Conservation (phyloP, 2,888 invertebrate genomes). For the Polyommatus iphigenia region DNA sequence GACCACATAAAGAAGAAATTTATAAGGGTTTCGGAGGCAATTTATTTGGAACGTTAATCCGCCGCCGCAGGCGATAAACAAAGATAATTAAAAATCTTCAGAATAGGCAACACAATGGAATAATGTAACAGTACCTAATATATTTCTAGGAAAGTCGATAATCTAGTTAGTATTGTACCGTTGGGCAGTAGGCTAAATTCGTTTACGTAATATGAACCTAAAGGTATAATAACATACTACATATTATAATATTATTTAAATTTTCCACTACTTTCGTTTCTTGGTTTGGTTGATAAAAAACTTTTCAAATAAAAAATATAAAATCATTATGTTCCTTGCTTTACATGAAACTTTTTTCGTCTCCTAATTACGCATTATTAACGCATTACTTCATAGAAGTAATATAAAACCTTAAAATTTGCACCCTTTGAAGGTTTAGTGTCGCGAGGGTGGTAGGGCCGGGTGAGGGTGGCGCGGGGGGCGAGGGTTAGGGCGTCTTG, state of each 20-base stretch:
- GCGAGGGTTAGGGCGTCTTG: constrained; percentile 73
- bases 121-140: background rate
- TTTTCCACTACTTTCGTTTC: background rate
- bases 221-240: background rate
- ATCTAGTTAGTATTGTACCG: background rate
- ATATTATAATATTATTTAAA: background rate
- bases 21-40: constrained; percentile 24
- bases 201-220: background rate
- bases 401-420: constrained; percentile 67
- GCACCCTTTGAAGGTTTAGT: constrained; percentile 51
- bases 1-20: constrained; percentile 38
- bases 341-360: background rate
- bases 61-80: background rate
- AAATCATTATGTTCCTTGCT: background rate
- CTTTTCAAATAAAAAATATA: background rate
- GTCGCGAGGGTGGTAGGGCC: constrained; percentile 54
- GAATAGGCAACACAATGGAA: background rate
- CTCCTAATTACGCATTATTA: constrained; percentile 29
- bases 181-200: background rate
- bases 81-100: background rate
- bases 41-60: constrained; percentile 8
- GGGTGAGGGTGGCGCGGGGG: constrained; percentile 54
- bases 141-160: background rate
- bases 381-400: constrained; percentile 61
- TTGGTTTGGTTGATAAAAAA: too few species aligned